Base-by-base conservation (phyloP, 1,140 invertebrate species). In the Brachionus rotundiformis region DNA sequence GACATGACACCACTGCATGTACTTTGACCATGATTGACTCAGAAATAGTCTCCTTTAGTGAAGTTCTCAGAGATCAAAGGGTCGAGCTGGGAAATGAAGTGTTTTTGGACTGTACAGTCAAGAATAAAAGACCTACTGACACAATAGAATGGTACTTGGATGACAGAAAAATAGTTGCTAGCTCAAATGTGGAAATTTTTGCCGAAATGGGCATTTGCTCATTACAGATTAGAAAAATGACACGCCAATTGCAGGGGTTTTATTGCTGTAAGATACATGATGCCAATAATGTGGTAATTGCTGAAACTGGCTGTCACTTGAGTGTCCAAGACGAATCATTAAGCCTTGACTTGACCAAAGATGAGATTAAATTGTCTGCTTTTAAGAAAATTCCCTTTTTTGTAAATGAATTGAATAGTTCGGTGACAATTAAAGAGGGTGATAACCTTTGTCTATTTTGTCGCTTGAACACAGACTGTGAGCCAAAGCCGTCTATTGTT, bases 191-290 rank as follows among this genome's bases (percentile, higher is more conserved):
- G 19, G 76, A 79, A 63, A 61, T 79, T 25, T 79, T 79, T 49
- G 11, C n/a, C 19, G 76, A 79, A 31, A 2, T 79, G 19, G 76
- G 76, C 11, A 41, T 79, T 5, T 79, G 76, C n/a, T 79, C 76
- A 1, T 63, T 79, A 11, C 76, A 79, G 59, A 79, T 79, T 33
- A 10, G 47, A 29, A 41, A 59, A 31, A 79, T 79, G 76, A 79
- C 6, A 1, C n/a, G 1, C 8, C 7, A 79, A 16, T 23, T 79
- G 16, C 47, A 59, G 13, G 76, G 76, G 0, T 59, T 33, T 8
- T 79, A 79, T 41, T 36, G 44, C n/a, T 79, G 76, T n/a, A 33
- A 39, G 59, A 27, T 79, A 6, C 29, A 23, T 19, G 23, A 79
- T 41, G 8, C n/a, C 1, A 31, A 39, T 19, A 39, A 41, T 41